Evolutionary conservation across 2,888 invertebrate genomes (phyloP).

Genomic region (Anodontia alba): DNA sequence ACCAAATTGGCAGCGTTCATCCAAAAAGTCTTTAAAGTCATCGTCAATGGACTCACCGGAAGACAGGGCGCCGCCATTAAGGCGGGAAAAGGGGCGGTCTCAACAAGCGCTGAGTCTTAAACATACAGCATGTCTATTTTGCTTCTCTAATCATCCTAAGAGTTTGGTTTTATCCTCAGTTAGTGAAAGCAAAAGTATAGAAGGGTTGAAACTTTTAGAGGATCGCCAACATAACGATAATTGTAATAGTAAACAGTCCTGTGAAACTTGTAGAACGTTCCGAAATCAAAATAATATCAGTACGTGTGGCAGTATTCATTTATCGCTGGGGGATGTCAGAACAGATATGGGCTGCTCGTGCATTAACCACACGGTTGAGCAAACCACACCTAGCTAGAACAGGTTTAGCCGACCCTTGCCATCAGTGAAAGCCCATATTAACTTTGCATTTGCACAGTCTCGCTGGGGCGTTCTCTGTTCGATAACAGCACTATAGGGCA

Average conservation of each 20-base stretch:
- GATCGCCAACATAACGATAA: neutral
- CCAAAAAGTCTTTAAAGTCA: neutral
- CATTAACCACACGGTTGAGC: neutral
- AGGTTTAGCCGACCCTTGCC: too few species aligned
- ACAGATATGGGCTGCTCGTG: neutral
- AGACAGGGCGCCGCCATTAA: neutral
- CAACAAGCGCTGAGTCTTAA: neutral
- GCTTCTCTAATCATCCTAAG: slow-evolving; percentile 18
- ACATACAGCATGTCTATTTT: slow-evolving; percentile 26
- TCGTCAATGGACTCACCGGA: neutral
- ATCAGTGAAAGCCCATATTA: too few species aligned
- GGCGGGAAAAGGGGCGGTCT: neutral
- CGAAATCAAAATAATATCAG: neutral
- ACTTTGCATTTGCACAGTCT: too few species aligned
- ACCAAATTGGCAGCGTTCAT: neutral
- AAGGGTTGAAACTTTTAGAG: neutral
- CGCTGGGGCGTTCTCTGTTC: too few species aligned
- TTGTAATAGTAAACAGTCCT: neutral
- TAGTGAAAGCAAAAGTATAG: slow-evolving; percentile 6
- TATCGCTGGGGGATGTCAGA: neutral
- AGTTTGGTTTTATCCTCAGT: neutral
- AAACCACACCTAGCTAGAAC: neutral
- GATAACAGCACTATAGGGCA: too few species aligned
- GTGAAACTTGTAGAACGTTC: neutral
- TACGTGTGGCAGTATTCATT: neutral